phyloP scores from a whole-genome alignment of 2,113 vertebrate species.

The Origma solitaria region DNA sequence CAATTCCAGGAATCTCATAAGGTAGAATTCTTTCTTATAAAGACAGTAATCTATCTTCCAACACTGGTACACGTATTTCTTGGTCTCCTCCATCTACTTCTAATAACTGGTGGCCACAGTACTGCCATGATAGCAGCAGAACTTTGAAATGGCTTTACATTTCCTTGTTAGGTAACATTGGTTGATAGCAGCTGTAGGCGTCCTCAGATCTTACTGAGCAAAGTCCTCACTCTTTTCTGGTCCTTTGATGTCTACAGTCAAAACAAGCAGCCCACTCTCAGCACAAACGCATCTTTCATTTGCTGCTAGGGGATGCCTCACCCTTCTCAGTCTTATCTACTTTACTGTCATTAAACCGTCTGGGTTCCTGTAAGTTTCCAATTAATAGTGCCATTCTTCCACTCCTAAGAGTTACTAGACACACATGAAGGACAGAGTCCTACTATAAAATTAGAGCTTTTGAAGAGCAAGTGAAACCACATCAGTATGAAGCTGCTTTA shows the following conservation, averaged over 20 bases:
- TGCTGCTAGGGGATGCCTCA: not conserved
- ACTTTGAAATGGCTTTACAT: constrained; percentile 48
- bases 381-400: not conserved
- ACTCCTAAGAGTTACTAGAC: not conserved
- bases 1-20: not conserved
- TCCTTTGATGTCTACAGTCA: not conserved
- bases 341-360: not conserved
- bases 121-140: constrained; percentile 5
- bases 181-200: not conserved
- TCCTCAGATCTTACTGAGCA: not conserved
- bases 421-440: not conserved
- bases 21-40: not conserved
- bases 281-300: not conserved
- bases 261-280: not conserved
- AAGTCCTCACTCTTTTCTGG: constrained; percentile 2
- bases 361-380: not conserved
- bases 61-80: not conserved
- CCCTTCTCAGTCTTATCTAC: not conserved
- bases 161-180: not conserved
- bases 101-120: not conserved
- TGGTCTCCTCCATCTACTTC: not conserved
- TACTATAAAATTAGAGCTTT: not conserved
- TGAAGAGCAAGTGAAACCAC: not conserved
- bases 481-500: not conserved
- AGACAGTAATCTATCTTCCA: not conserved